phyloP scores from a whole-genome alignment of 2,888 invertebrate species.

The Tyria jacobaeae region DNA sequence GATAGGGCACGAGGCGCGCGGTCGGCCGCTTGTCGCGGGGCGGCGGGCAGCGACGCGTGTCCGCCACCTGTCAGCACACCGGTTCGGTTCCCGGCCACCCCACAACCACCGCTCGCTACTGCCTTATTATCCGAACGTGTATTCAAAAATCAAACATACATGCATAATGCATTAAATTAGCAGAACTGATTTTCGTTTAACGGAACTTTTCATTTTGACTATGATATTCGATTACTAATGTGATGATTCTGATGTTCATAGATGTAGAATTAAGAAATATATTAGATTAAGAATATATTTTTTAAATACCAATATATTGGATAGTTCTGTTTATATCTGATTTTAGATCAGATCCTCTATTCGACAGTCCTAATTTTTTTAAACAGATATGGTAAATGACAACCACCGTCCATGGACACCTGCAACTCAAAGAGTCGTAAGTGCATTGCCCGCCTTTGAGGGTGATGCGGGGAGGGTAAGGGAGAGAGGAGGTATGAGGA shows the following conservation, averaged over 20 bases:
- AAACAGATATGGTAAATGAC: too few relatives aligned
- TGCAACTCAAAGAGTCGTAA: too few relatives aligned
- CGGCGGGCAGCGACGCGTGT: conserved; percentile 70
- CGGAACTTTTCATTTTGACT: conserved; percentile 4
- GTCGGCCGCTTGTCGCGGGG: conserved; percentile 47
- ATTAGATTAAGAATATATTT: too few relatives aligned
- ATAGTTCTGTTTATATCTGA: too few relatives aligned
- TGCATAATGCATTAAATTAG: conserved; percentile 62
- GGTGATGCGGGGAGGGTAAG: too few relatives aligned
- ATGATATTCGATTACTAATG: conserved; percentile 1
- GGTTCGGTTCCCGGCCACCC: conserved; percentile 65
- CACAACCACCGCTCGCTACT: conserved; percentile 50
- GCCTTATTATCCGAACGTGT: conserved; percentile 73
- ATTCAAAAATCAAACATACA: conserved; percentile 76
- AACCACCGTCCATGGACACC: too few relatives aligned
- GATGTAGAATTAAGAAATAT: too few relatives aligned
- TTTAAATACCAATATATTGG: too few relatives aligned
- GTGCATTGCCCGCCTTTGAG: too few relatives aligned
- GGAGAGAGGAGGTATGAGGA: too few relatives aligned
- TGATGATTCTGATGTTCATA: background rate
- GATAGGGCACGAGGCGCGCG: conserved; percentile 60
- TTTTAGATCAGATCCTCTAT: too few relatives aligned
- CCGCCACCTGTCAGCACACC: conserved; percentile 79
- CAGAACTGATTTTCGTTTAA: conserved; percentile 47
- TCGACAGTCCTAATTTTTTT: too few relatives aligned